Evolutionary conservation across 2,797 vertebrate genomes (phyloP).

Genomic region (Molothrus ater): DNA sequence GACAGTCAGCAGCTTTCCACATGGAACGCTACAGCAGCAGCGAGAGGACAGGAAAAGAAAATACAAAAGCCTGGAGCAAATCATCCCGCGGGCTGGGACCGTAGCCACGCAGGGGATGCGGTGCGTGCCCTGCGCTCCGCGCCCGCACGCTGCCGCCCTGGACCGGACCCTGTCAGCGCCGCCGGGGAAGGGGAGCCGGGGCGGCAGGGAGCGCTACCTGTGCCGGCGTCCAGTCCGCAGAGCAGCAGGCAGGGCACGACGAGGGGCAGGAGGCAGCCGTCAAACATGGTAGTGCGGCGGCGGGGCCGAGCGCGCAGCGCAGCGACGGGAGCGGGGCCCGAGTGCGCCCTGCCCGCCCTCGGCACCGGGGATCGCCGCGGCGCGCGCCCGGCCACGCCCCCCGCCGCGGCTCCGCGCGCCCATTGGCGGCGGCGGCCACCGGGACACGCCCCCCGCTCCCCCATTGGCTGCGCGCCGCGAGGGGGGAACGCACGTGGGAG

Average conservation of each 20-base stretch:
- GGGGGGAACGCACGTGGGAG: conserved; percentile 79
- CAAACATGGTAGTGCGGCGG: conserved; percentile 77
- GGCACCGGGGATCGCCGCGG: conserved; percentile 79
- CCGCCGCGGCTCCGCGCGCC: background rate
- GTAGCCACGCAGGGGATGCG: background rate
- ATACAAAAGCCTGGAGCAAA: conserved; percentile 14
- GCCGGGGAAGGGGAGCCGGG: background rate
- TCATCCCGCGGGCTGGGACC: background rate
- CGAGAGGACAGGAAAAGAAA: conserved; percentile 28
- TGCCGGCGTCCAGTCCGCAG: conserved; percentile 70
- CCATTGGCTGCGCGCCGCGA: background rate
- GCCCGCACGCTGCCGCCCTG: background rate
- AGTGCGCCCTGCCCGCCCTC: conserved; percentile 77
- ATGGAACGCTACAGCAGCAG: conserved; percentile 38
- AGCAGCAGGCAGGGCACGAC: conserved; percentile 75
- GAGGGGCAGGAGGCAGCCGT: conserved; percentile 71
- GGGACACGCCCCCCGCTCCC: background rate
- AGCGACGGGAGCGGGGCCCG: conserved; percentile 27
- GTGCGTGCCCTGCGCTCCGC: background rate
- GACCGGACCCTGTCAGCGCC: background rate
- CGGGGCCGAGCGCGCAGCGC: background rate
- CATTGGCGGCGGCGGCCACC: background rate
- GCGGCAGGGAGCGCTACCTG: conserved; percentile 76
- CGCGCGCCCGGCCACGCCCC: conserved; percentile 73
- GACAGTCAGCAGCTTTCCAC: conserved; percentile 46